Base-by-base conservation (phyloP, 2,888 invertebrate species). In the Nectonema munidae region DNA sequence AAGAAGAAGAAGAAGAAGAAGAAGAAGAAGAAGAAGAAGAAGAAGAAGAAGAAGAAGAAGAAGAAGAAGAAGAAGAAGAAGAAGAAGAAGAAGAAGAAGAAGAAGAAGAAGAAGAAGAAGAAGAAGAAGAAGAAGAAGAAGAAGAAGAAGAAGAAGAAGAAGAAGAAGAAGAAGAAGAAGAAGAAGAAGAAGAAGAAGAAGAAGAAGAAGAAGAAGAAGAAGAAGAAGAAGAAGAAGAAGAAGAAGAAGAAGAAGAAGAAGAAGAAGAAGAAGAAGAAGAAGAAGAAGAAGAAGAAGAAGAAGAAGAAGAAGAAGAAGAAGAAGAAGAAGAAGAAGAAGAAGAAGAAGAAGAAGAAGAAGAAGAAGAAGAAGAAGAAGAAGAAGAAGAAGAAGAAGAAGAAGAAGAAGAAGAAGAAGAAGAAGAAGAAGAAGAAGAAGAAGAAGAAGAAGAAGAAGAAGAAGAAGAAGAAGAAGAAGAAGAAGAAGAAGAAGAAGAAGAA, bases 331-430 rank as follows among this genome's bases (percentile, higher is more conserved):
- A 11, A 37, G 16, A 11, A 37, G 16, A 11, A 37, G 16, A 11
- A 37, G 16, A 11, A 37, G 16, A 11, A 37, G 16, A 11, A 37
- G 34, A n/a, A 37, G 16, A 11, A 37, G 16, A 11, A 37, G 37
- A 35, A 37, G 37, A 35, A 37, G 37, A 35, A 37, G 37, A 35
- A 37, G 33, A 35, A 37, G 33, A 13, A 37, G 37, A 35, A 37
- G 37, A 35, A 37, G 37, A 35, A 37, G 37, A 35, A 37, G 37
- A 35, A 37, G 33, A 13, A 37, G 37, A 35, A 37, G 37, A 35
- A 37, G 37, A 35, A 37, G 33, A 13, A 37, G 33, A 11, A 37
- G 15, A 11, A 37, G 33, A 13, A 34, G 15, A 13, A 15, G 33
- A 13, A 34, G 33, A 11, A 37, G n/a, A 11, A 37, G n/a, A 35